phyloP scores from a whole-genome alignment of 2,888 invertebrate genomes.

The Megamerina dolium region DNA sequence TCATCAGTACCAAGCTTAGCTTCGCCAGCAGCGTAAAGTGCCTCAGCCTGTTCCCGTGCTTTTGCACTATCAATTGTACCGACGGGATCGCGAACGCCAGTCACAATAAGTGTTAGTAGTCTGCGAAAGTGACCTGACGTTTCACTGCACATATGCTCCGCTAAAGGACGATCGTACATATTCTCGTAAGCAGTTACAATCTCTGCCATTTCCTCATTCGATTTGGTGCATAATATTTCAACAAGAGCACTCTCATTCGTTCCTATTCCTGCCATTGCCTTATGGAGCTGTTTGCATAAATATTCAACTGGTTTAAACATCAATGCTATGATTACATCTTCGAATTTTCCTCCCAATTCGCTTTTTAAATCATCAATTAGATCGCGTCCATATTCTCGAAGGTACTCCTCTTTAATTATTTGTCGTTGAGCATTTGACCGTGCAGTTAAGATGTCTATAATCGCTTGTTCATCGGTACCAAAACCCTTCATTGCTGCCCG shows the following conservation, averaged over 20 bases:
- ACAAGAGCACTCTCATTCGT: slow-evolving; percentile 68
- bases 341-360: slow-evolving; percentile 69
- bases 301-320: slow-evolving; percentile 63
- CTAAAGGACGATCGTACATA: slow-evolving; percentile 61
- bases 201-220: slow-evolving; percentile 59
- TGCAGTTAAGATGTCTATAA: slow-evolving; percentile 63
- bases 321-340: slow-evolving; percentile 64
- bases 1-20: slow-evolving; percentile 68
- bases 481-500: slow-evolving; percentile 22
- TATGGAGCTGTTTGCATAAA: slow-evolving; percentile 64
- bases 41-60: slow-evolving; percentile 68
- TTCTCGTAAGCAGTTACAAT: slow-evolving; percentile 59
- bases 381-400: slow-evolving; percentile 55
- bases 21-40: slow-evolving; percentile 64
- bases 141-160: slow-evolving; percentile 68
- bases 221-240: slow-evolving; percentile 66
- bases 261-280: slow-evolving; percentile 68
- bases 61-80: slow-evolving; percentile 56
- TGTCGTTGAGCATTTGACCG: slow-evolving; percentile 66
- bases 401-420: slow-evolving; percentile 59
- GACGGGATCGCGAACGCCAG: slow-evolving; percentile 62
- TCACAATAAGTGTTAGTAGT: slow-evolving; percentile 65
- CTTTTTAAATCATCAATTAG: slow-evolving; percentile 61
- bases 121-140: slow-evolving; percentile 74
- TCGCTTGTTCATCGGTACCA: slow-evolving; percentile 48